Percentiles rank a stretch among this genome's conserved stretches.
Evolutionary conservation across 2,888 invertebrate species (phyloP).

Genomic region (Scotopteryx bipunctaria): DNA sequence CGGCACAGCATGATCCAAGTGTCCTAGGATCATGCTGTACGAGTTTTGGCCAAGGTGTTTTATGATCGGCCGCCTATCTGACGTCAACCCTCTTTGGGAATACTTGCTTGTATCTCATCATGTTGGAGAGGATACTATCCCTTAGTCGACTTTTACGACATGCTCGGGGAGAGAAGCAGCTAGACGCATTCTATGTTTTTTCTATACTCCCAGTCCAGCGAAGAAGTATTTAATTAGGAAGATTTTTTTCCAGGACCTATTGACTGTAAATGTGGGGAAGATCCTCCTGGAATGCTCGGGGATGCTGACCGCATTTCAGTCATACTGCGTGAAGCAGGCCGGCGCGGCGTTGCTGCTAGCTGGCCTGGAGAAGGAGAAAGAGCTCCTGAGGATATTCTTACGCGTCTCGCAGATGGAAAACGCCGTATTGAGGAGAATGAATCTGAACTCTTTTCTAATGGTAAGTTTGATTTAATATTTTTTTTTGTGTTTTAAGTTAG

Average conservation of each 20-base stretch:
- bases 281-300: slow-evolving; percentile 95
- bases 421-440: slow-evolving; percentile 95
- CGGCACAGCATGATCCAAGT: too few relatives aligned
- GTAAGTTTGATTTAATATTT: slow-evolving; percentile 81
- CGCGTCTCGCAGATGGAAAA: slow-evolving; percentile 99
- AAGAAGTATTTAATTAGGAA: background rate
- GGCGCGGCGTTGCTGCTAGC: slow-evolving; percentile 93
- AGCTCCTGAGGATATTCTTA: slow-evolving; percentile 95
- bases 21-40: too few relatives aligned
- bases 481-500: too few relatives aligned
- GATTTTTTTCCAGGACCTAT: slow-evolving; percentile 84
- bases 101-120: too few relatives aligned
- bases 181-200: too few relatives aligned
- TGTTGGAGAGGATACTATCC: too few relatives aligned
- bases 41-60: too few relatives aligned
- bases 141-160: too few relatives aligned
- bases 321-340: slow-evolving; percentile 97
- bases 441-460: slow-evolving; percentile 98
- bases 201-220: too few relatives aligned
- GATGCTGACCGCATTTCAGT: slow-evolving; percentile 97
- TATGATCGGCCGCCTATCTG: too few relatives aligned
- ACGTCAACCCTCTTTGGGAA: too few relatives aligned
- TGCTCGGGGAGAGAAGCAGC: too few relatives aligned
- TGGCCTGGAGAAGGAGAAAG: slow-evolving; percentile 97
- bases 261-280: slow-evolving; percentile 95